Percentiles rank a stretch among this genome's conserved stretches.
Conservation (phyloP, 2,797 vertebrate species). For the Tragelaphus eurycerus region DNA sequence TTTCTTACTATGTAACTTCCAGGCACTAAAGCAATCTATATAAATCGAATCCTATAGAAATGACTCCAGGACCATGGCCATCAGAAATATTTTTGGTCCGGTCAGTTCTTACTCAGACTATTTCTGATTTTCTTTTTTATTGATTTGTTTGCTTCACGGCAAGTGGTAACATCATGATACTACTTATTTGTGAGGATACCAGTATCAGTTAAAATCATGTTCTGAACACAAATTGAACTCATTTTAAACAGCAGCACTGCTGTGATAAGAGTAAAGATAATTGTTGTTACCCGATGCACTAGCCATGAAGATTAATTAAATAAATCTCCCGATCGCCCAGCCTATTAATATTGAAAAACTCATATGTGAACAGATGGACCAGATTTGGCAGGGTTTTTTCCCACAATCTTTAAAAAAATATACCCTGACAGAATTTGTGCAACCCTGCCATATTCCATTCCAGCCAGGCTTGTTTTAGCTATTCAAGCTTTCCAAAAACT, state of each 20-base stretch:
- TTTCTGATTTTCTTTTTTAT: background rate
- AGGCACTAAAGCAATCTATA: background rate
- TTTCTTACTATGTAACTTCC: background rate
- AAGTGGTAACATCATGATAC: background rate
- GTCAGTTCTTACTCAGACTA: background rate
- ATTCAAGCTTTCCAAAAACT: slow-evolving; percentile 49
- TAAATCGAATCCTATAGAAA: background rate
- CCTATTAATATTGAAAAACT: slow-evolving; percentile 23
- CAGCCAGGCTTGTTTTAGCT: slow-evolving; percentile 46
- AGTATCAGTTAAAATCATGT: slow-evolving; percentile 22
- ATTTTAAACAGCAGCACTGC: background rate
- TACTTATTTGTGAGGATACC: background rate
- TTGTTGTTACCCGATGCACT: background rate
- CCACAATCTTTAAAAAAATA: slow-evolving; percentile 48
- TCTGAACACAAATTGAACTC: slow-evolving; percentile 27
- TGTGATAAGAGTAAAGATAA: slow-evolving; percentile 32
- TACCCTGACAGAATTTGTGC: slow-evolving; percentile 30
- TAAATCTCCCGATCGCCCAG: background rate
- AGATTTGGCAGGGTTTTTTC: slow-evolving; percentile 22
- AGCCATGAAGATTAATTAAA: slow-evolving; percentile 49
- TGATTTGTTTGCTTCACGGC: background rate
- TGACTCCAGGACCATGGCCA: background rate
- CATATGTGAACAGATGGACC: slow-evolving; percentile 38
- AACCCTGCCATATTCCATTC: slow-evolving; percentile 44
- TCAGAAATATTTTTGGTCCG: background rate